Base-by-base conservation (phyloP, 2,797 vertebrate species). In the Harpagifer antarcticus region DNA sequence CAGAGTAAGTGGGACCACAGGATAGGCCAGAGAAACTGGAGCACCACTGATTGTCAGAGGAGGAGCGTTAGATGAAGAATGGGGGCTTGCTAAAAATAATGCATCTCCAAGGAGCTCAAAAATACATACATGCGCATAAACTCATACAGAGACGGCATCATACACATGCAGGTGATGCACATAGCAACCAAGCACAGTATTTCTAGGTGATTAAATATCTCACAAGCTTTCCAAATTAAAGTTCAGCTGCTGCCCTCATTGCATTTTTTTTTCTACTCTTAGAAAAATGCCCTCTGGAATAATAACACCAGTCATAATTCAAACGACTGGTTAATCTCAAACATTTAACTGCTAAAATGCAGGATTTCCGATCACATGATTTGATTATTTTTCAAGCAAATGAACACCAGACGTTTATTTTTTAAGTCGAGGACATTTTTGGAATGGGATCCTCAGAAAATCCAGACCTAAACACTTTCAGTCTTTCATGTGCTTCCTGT, bases 1-100 rank as follows among this genome's bases (percentile, higher is more conserved):
- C 91, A 90, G 90, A 91, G 86, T 73, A 86, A 83, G 42, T 79
- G 86, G 90, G 88, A 88, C 89, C 89, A 90, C 92, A 90, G 87
- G 90, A 93, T 91, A 93, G 93, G 89, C 92, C 93, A 90, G 82
- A 86, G 86, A 94, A 95, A 94, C 84, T 95, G 86, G 95, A 95
- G 93, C 95, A 95, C 66, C 73, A 11, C 93, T 94, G 94, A 93
- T 92, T 93, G 92, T 93, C 63, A 63, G 89, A 91, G 88, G 91
- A 92, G 86, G 88, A 91, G 91, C 63, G 50, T 82, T 74, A 89
- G 74, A 12, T 8, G 79, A 88, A 85, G 87, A 95, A 94, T 86
- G 86, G 91, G 93, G 94, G 86, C 93, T 91, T 76, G 89, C 94
- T 95, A 95, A 95, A 95, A 95, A 95, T 95, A 95, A 88, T 82